Evolutionary conservation across 2,797 vertebrate species (phyloP), one percentile per base, ranked within the genome.

Genomic region (Benthosema pterotum): DNA sequence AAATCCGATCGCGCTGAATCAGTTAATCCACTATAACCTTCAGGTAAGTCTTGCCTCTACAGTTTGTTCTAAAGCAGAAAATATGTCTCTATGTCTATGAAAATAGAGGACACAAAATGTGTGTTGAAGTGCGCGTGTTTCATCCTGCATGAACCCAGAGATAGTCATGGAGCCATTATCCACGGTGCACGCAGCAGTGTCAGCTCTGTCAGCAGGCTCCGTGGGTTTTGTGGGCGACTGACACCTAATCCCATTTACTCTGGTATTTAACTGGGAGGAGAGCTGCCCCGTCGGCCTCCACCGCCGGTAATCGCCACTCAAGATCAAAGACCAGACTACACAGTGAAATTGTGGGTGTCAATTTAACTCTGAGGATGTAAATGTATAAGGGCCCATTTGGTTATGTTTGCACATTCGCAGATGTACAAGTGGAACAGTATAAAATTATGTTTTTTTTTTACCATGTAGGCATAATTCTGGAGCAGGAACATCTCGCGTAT

Each of bases 211-310:
- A 66, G 58, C 18, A 16, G 69, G 51, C 56, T 71, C 71, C 55
- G 15, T 48, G n/a, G 62, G 50, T 48, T 71, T 77, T 73, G 72
- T 75, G 69, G 73, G 62, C 74, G 77, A 76, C 46, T 5, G 6
- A 76, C 72, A 68, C 49, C 42, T 85, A 83, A 88, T 89, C 86
- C 74, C 59, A 83, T 87, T 85, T 82, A 60, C 58, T 80, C 70
- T 77, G 79, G 76, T 85, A 75, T 87, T 86, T 80, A 83, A 82
- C 76, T 71, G 75, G 28, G 9, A 78, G 65, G 64, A 75, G 17
- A 72, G 80, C 69, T 66, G 42, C 62, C 74, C 59, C 17, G 52
- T 79, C 65, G 38, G 42, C 58, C 72, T 57, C 61, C 71, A 81
- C 53, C 69, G 63, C 61, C 48, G 22, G 55, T 60, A 79, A 87